Percentiles rank a stretch among this genome's conserved stretches.
These are phyloP conservation scores for Ellobius talpinus DNA, from an alignment of 2,113 vertebrate species.

Conservation along the genomic window DNA sequence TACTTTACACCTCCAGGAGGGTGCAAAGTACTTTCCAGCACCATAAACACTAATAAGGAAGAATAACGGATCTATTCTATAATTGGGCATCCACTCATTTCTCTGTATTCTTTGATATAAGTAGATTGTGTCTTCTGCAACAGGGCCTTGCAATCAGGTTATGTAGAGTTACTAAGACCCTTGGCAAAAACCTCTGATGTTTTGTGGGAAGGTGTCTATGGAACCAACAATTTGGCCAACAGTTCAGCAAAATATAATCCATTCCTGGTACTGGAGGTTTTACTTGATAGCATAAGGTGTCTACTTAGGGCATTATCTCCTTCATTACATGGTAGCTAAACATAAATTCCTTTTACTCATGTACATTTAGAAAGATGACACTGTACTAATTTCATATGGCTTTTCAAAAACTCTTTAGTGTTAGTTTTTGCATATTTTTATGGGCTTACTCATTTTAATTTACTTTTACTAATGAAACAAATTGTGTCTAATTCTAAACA, in stretches of 20 bases:
- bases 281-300: not conserved
- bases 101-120: not conserved
- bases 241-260: not conserved
- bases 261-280: not conserved
- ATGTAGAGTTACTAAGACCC: not conserved
- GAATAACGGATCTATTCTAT: not conserved
- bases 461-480: not conserved
- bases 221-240: not conserved
- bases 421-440: not conserved
- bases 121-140: not conserved
- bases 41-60: not conserved
- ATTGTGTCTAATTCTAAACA: not conserved
- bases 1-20: not conserved
- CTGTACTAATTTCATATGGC: not conserved
- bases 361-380: not conserved
- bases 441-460: not conserved
- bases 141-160: not conserved
- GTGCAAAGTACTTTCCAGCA: not conserved
- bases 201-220: not conserved
- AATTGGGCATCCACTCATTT: not conserved
- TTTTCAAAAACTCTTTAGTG: not conserved
- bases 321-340: not conserved
- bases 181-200: not conserved
- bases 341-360: not conserved
- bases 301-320: not conserved